Base-by-base conservation (phyloP, 2,797 vertebrate genomes). In the Alfaro cultratus region DNA sequence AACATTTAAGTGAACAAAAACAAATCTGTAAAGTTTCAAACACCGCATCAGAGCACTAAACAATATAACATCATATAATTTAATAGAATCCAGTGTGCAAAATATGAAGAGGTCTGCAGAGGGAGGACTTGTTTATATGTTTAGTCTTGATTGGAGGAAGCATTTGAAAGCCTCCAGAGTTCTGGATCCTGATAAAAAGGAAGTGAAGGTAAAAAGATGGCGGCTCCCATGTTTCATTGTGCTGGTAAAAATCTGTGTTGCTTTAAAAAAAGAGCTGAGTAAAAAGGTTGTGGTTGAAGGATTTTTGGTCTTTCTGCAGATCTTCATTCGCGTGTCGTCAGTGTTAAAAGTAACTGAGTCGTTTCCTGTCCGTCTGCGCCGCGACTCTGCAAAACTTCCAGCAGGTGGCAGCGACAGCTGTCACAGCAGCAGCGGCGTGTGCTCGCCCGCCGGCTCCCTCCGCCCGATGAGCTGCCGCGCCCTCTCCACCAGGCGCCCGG, bases 341-440 rank as follows among this genome's bases (percentile, higher is more conserved):
- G 72, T 31, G 46, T 73, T 49, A 26, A 34, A 49, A 34, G 46
- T 21, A 18, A 49, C 23, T 3, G 64, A 13, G 26, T 11, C 9
- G 21, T 12, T 23, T 39, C 64, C 64, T 11, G 10, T 36, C 18
- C 11, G 26, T n/a, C 8, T 51, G 49, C 8, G 8, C 21, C 21
- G 21, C 21, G 7, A 51, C 49, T 51, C 21, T 51, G 18, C 49
- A 23, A 51, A 51, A 51, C 21, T 23, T 3, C 49, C 49, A 23
- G 49, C 49, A 51, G 49, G 49, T 10, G 49, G 49, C 49, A 46
- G 9, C 9, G 21, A 3, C 4, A 12, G n/a, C 31, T 31, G 39
- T 94, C 87, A 99, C 1, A 99, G 92, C 12, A 99, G 97, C 71
- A 99, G 91, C 0, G 98, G 98, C 0, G 98, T 99, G 91, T 97